Percentiles rank a stretch among this genome's conserved stretches.
These are phyloP conservation scores for Loxodonta africana DNA, from an alignment of 2,113 vertebrate species.

Conservation along the genomic window DNA sequence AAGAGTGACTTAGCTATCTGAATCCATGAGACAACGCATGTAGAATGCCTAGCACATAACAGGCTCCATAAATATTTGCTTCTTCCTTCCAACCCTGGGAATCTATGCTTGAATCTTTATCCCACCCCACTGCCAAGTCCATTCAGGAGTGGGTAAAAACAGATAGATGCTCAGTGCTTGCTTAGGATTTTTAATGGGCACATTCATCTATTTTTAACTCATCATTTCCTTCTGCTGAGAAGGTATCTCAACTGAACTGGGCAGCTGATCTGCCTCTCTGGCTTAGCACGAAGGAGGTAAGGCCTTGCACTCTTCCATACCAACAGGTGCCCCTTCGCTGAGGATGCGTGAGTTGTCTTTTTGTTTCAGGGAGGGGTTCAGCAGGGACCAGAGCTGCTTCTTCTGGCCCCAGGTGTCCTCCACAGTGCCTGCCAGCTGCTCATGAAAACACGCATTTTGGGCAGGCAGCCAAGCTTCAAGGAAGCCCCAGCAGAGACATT, in stretches of 20 bases:
- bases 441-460: neutral
- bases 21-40: fast-evolving
- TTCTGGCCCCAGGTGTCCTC: neutral
- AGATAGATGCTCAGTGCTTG: neutral
- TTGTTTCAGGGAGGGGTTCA: neutral
- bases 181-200: neutral
- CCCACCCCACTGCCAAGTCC: neutral
- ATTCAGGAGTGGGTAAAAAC: neutral
- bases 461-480: neutral
- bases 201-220: neutral
- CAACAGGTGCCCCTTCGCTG: neutral
- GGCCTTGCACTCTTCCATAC: too few relatives aligned
- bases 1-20: neutral
- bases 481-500: too few relatives aligned
- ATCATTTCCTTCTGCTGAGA: neutral
- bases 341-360: neutral
- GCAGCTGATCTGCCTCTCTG: neutral
- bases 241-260: too few relatives aligned
- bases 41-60: neutral
- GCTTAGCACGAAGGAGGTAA: neutral
- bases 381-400: neutral
- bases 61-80: fast-evolving
- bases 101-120: neutral
- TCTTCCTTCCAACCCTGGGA: neutral
- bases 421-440: neutral